These are phyloP conservation scores for Boloria euphrosyne DNA, from an alignment of 2,888 invertebrate genomes.

Conservation along the genomic window DNA sequence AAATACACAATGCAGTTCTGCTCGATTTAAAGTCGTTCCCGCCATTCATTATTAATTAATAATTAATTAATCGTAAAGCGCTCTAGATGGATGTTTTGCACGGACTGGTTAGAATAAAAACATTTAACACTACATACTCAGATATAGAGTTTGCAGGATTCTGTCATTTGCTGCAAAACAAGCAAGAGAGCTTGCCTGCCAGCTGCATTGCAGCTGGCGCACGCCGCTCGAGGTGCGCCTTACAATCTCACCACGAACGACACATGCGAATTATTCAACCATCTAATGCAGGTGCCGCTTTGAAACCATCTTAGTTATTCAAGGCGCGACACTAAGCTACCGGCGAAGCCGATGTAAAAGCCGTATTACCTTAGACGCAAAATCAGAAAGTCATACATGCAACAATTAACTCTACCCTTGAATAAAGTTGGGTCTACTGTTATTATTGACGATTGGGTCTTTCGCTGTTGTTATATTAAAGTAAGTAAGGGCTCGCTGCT, in stretches of 20 bases:
- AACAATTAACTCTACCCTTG: conserved; percentile 24
- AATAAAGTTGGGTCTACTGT: conserved; percentile 12
- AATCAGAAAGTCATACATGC: conserved; percentile 11
- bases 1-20: not conserved
- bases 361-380: conserved; percentile 13
- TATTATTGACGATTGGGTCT: conserved; percentile 20
- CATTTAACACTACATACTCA: conserved; percentile 39
- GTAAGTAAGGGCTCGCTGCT: conserved; percentile 51
- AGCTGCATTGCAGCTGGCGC: conserved; percentile 77
- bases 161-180: conserved; percentile 64
- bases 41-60: conserved; percentile 23
- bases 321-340: conserved; percentile 7
- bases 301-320: conserved; percentile 24
- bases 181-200: conserved; percentile 70
- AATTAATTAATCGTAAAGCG: conserved; percentile 23
- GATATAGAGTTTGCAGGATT: conserved; percentile 45
- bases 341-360: conserved; percentile 1
- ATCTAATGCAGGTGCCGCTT: conserved; percentile 54
- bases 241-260: conserved; percentile 43
- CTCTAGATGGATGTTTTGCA: conserved; percentile 39
- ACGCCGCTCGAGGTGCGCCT: conserved; percentile 42
- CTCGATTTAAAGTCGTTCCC: conserved; percentile 9
- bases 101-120: conserved; percentile 38
- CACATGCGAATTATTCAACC: conserved; percentile 58
- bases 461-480: conserved; percentile 28